Evolutionary conservation across 2,113 vertebrate genomes (phyloP).

Genomic region (Pelecanoides urinatrix): DNA sequence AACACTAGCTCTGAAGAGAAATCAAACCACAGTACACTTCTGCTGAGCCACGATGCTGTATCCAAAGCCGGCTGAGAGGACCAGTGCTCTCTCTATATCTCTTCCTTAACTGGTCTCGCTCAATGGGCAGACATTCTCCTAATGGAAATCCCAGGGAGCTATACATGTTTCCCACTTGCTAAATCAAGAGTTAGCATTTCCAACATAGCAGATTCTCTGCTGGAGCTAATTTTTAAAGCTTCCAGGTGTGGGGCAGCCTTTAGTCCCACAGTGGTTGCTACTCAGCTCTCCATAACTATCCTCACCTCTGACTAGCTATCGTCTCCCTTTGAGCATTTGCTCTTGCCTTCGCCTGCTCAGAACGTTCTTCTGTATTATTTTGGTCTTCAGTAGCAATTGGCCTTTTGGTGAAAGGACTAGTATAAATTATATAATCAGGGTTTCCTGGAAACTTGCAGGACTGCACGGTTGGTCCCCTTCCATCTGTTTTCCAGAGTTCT

Average conservation of each 20-base stretch:
- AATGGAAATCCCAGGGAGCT: background rate
- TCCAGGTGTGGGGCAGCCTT: background rate
- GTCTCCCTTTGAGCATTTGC: background rate
- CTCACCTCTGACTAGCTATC: background rate
- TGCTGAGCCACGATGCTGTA: background rate
- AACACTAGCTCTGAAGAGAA: background rate
- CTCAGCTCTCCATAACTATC: background rate
- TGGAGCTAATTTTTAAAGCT: background rate
- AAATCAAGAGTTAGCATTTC: background rate
- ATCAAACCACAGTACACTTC: background rate
- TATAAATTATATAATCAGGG: background rate
- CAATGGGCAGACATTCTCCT: background rate
- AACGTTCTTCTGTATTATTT: background rate
- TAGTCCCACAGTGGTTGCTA: background rate
- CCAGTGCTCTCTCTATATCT: background rate
- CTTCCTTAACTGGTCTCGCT: background rate
- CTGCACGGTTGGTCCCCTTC: background rate
- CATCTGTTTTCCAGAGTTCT: slow-evolving; percentile 1
- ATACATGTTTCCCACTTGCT: background rate
- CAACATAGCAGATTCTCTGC: background rate
- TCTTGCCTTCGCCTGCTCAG: background rate
- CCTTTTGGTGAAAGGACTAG: background rate
- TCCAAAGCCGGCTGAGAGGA: background rate
- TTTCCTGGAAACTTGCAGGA: background rate
- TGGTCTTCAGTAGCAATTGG: background rate